These are phyloP conservation scores for Arothron firmamentum DNA, from an alignment of 2,113 vertebrate genomes.

Conservation along the genomic window DNA sequence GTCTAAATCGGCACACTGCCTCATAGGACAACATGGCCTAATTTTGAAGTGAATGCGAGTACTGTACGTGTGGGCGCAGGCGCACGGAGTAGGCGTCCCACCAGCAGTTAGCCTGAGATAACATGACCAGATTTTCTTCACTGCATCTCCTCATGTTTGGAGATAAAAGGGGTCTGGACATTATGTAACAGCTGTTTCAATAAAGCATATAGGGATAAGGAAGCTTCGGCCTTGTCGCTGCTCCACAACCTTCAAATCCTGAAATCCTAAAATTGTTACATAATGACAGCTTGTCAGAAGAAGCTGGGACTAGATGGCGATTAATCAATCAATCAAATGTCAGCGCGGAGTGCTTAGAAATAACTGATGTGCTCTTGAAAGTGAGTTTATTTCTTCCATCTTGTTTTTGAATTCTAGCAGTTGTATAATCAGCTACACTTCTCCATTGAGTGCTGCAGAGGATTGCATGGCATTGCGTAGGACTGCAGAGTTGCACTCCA, in stretches of 20 bases:
- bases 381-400: slow-evolving; percentile 12
- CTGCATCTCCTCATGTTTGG: slow-evolving; percentile 47
- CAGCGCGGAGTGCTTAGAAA: neutral
- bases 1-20: slow-evolving; percentile 54
- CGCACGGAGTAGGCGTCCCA: slow-evolving; percentile 53
- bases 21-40: slow-evolving; percentile 59
- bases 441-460: slow-evolving; percentile 8
- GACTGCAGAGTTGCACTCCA: slow-evolving; percentile 18
- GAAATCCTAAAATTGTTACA: slow-evolving; percentile 43
- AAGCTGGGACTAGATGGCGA: slow-evolving; percentile 13
- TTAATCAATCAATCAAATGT: slow-evolving; percentile 32
- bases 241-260: slow-evolving; percentile 33
- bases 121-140: slow-evolving; percentile 66
- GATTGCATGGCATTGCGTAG: slow-evolving; percentile 37
- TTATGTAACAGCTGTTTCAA: slow-evolving; percentile 60
- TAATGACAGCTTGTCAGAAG: slow-evolving; percentile 33
- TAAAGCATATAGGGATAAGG: slow-evolving; percentile 42
- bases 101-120: slow-evolving; percentile 60
- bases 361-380: slow-evolving; percentile 2
- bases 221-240: slow-evolving; percentile 39
- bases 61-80: slow-evolving; percentile 56
- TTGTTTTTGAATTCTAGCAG: slow-evolving; percentile 16
- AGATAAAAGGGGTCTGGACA: slow-evolving; percentile 50
- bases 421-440: slow-evolving; percentile 17
- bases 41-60: slow-evolving; percentile 42